Percentiles rank a stretch among this genome's conserved stretches.
Conservation (phyloP, 2,888 invertebrate genomes). For the Cerceris rybyensis region DNA sequence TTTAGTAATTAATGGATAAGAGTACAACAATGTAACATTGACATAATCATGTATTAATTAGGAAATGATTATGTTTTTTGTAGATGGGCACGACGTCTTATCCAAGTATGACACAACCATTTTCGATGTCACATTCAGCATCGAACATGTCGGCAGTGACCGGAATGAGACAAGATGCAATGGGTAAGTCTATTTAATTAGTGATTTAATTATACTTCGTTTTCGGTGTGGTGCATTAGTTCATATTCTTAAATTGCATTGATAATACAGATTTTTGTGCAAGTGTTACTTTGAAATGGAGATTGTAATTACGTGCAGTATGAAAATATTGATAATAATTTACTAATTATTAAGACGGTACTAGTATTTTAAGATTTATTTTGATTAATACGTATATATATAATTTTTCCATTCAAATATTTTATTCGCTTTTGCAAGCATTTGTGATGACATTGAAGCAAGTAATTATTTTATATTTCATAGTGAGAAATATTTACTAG, state of each 20-base stretch:
- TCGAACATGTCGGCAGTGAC: constrained; percentile 95
- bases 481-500: too few species aligned
- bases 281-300: too few species aligned
- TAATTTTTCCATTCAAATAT: too few species aligned
- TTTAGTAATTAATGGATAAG: too few species aligned
- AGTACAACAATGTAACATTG: not conserved
- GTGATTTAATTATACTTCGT: not conserved
- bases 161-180: constrained; percentile 93
- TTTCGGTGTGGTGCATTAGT: not conserved
- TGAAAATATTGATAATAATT: too few species aligned
- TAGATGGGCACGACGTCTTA: constrained; percentile 97
- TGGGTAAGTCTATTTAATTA: constrained; percentile 85
- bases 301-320: too few species aligned
- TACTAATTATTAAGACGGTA: too few species aligned
- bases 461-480: too few species aligned
- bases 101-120: constrained; percentile 96
- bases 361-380: too few species aligned
- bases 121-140: constrained; percentile 94
- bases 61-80: constrained; percentile 72
- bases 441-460: too few species aligned
- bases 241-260: not conserved
- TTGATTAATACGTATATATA: too few species aligned
- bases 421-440: too few species aligned
- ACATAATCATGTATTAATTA: not conserved
- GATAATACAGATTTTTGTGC: not conserved